Evolutionary conservation across 1,140 invertebrate genomes (phyloP).

Genomic region (Homarus americanus): DNA sequence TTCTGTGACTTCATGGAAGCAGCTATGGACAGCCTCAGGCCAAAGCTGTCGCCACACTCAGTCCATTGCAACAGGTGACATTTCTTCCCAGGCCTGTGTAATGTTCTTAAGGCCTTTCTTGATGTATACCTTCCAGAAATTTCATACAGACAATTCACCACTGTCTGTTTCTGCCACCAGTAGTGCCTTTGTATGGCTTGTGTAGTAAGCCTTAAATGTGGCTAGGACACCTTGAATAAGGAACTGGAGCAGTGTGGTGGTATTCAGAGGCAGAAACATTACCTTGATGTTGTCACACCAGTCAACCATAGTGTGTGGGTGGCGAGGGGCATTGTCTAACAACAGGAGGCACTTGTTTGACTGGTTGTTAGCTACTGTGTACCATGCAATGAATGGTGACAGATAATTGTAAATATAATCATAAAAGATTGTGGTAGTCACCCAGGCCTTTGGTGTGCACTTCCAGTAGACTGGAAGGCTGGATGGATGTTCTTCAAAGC

Average conservation of each 20-base stretch:
- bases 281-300: too few relatives aligned
- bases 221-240: neutral
- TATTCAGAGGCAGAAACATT: conserved; percentile 19
- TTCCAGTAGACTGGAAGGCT: neutral
- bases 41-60: too few relatives aligned
- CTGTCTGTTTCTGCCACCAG: neutral
- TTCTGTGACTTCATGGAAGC: too few relatives aligned
- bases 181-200: neutral
- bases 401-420: conserved; percentile 9
- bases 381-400: neutral
- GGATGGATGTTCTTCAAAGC: too few relatives aligned
- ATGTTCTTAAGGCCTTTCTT: too few relatives aligned
- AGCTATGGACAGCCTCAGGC: too few relatives aligned
- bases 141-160: neutral
- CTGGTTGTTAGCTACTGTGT: conserved; percentile 1
- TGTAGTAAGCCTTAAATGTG: conserved; percentile 16
- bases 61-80: too few relatives aligned
- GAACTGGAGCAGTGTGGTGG: neutral
- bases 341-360: neutral
- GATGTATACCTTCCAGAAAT: too few relatives aligned
- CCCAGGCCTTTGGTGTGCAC: neutral
- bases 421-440: neutral
- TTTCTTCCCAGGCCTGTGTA: too few relatives aligned
- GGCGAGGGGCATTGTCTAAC: neutral
- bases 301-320: neutral